Base-by-base conservation (phyloP, 2,888 invertebrate genomes). In the Panzeria rudis region DNA sequence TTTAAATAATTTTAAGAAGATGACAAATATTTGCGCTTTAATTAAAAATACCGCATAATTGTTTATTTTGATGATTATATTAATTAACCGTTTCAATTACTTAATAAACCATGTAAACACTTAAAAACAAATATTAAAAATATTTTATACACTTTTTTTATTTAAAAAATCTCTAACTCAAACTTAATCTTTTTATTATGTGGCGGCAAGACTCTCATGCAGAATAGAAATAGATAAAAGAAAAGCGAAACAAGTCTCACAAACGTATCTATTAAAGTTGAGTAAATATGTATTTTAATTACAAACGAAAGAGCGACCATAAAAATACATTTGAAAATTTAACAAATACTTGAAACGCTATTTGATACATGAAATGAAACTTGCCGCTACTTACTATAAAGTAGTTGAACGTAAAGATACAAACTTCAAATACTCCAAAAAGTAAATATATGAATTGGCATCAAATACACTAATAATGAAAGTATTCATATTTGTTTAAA, bases 401-500 rank as follows among this genome's bases (percentile, higher is more conserved):
- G 41, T 17, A 59, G 23, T 44, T 59, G 50, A 4, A 71, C 35
- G n/a, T 1, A 8, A 17, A 44, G 59, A 59, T 68, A 52, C 52
- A 41, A 61, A 29, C 29, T 66, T 56, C 38, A 66, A 73, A 61
- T 38, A 52, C 15, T 59, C 41, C 7, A 4, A 38, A 82, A 68
- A 44, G 20, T 38, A 52, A 69, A n/a, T n/a, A n/a, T n/a, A n/a
- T n/a, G n/a, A n/a, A n/a, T n/a, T 56, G 64, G 11, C 56, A 52
- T 38, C 3, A 76, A 66, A 66, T 41, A 64, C 7, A 11, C 32
- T 17, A 35, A 61, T 85, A 85, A 85, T 79, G 78, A 82, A 79
- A 85, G 75, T 82, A 82, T 81, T 85, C 50, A 75, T 85, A 75
- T 78, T 81, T 85, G 77, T 81, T 62, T 68, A 68, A 68, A 54